These are phyloP conservation scores for Neria commutata DNA, from an alignment of 2,888 invertebrate genomes.

Conservation along the genomic window DNA sequence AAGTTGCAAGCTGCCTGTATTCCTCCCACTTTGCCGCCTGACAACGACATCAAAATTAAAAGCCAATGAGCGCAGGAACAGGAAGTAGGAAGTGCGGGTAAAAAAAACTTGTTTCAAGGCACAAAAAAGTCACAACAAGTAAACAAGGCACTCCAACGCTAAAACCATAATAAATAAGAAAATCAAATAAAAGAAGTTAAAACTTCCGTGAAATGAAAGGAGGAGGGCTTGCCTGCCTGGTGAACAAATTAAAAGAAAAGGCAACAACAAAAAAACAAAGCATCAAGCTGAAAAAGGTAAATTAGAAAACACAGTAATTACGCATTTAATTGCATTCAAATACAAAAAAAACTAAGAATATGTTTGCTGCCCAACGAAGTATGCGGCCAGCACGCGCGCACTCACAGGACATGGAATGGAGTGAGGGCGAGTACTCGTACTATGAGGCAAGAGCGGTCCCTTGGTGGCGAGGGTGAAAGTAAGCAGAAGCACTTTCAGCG, in stretches of 20 bases:
- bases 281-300: constrained; percentile 23
- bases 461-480: constrained; percentile 2
- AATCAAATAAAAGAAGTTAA: constrained; percentile 49
- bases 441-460: not conserved
- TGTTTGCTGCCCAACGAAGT: constrained; percentile 32
- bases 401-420: not conserved
- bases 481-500: constrained; percentile 39
- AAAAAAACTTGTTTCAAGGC: constrained; percentile 10
- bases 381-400: not conserved
- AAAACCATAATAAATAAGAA: constrained; percentile 47
- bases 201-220: constrained; percentile 41
- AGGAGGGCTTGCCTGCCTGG: constrained; percentile 13
- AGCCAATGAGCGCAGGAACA: constrained; percentile 27
- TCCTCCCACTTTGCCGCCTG: not conserved
- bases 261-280: constrained; percentile 22
- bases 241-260: constrained; percentile 34
- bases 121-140: constrained; percentile 42
- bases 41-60: constrained; percentile 33
- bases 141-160: constrained; percentile 38
- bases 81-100: not conserved
- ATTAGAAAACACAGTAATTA: constrained; percentile 53
- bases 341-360: constrained; percentile 47
- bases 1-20: not conserved
- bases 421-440: too few relatives aligned
- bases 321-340: constrained; percentile 59